phyloP scores from a whole-genome alignment of 2,888 invertebrate species.

The Hyppa rectilinea region DNA sequence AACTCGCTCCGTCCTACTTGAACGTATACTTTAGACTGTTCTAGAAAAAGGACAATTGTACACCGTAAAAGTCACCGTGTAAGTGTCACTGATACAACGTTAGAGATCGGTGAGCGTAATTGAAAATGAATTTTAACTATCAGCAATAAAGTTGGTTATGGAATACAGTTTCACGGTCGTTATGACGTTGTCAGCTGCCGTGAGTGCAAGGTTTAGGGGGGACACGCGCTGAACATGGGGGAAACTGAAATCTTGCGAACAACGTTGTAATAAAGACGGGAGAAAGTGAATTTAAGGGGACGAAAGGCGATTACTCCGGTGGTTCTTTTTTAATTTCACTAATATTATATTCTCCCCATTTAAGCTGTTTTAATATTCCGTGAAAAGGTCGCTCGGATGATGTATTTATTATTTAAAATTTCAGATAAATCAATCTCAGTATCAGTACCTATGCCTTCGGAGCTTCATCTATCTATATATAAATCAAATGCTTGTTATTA shows the following conservation, averaged over 20 bases:
- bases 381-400: conserved; percentile 50
- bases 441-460: background rate
- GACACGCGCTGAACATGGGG: conserved; percentile 86
- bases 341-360: conserved; percentile 81
- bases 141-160: conserved; percentile 81
- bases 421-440: conserved; percentile 44
- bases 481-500: no score
- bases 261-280: conserved; percentile 92
- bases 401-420: conserved; percentile 50
- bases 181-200: conserved; percentile 80
- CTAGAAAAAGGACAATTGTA: conserved; percentile 87
- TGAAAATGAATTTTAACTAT: conserved; percentile 84
- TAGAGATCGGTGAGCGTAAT: conserved; percentile 68
- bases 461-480: no score
- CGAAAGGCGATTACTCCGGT: conserved; percentile 89
- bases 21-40: conserved; percentile 83
- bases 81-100: conserved; percentile 56
- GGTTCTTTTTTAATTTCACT: conserved; percentile 89
- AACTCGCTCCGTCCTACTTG: conserved; percentile 86
- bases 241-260: conserved; percentile 91
- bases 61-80: conserved; percentile 78
- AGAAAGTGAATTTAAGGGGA: conserved; percentile 92
- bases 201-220: conserved; percentile 83
- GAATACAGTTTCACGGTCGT: conserved; percentile 77
- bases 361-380: conserved; percentile 64